Evolutionary conservation across 2,113 vertebrate species (phyloP).

Genomic region (Elaphurus davidianus): DNA sequence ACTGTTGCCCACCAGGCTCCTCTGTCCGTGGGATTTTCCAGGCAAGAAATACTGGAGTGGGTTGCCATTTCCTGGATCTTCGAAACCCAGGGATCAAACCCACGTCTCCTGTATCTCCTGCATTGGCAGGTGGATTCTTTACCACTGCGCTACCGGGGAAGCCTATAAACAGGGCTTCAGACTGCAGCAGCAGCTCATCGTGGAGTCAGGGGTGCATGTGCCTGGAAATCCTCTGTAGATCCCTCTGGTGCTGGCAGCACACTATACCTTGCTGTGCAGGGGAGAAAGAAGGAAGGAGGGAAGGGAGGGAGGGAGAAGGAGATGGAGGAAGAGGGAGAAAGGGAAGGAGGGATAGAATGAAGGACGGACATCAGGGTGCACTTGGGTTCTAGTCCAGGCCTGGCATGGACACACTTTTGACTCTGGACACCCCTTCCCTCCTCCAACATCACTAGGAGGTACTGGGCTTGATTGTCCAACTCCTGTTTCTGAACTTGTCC

Average conservation of each 20-base stretch:
- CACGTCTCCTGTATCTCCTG: background rate
- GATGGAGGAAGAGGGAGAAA: too few relatives aligned
- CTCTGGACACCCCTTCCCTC: background rate
- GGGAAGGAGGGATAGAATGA: background rate
- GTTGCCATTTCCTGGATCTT: background rate
- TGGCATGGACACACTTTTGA: background rate
- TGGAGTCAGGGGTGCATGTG: fast-evolving
- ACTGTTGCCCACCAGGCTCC: background rate
- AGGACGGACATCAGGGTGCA: background rate
- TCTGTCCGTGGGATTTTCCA: background rate
- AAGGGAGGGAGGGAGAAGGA: too few relatives aligned
- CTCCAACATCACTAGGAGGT: background rate
- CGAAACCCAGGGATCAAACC: background rate
- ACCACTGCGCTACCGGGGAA: background rate
- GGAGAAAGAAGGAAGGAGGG: background rate
- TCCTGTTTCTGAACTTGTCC: background rate
- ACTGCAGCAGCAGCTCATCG: fast-evolving
- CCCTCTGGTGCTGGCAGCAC: background rate
- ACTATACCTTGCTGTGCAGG: background rate
- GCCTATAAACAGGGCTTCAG: background rate
- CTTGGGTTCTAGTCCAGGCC: background rate
- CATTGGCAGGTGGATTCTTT: background rate
- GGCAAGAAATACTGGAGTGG: background rate
- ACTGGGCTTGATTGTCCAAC: background rate
- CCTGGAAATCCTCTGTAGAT: background rate